Percentiles rank a stretch among this genome's conserved stretches.
Evolutionary conservation across 1,140 invertebrate species (phyloP).

Genomic region (Leptoteleia sp.): DNA sequence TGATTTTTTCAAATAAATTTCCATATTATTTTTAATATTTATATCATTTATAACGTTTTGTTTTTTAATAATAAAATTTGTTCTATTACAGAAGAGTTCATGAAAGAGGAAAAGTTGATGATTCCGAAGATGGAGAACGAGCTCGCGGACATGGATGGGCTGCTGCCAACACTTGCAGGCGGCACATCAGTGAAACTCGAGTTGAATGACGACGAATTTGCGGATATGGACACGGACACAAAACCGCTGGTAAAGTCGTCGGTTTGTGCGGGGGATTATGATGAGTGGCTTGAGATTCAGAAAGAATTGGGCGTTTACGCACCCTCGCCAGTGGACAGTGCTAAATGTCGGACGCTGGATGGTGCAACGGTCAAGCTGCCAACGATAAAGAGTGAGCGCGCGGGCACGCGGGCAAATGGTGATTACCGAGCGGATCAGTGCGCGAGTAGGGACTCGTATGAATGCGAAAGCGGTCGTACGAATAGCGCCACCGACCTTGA

Average conservation of each 20-base stretch:
- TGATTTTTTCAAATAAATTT: too few relatives aligned
- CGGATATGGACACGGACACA: slow-evolving; percentile 73
- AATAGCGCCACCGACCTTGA: slow-evolving; percentile 76
- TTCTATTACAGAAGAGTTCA: slow-evolving; percentile 74
- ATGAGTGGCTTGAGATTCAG: slow-evolving; percentile 87
- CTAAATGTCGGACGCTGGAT: slow-evolving; percentile 72
- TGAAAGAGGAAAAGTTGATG: slow-evolving; percentile 78
- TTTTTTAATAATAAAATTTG: too few relatives aligned
- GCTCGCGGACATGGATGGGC: slow-evolving; percentile 67
- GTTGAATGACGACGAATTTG: slow-evolving; percentile 74
- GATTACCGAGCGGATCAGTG: slow-evolving; percentile 69
- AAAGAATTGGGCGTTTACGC: slow-evolving; percentile 84
- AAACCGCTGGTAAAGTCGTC: slow-evolving; percentile 73
- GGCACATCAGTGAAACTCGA: slow-evolving; percentile 77
- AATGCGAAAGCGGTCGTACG: slow-evolving; percentile 67
- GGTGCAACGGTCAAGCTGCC: slow-evolving; percentile 30
- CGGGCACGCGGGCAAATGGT: slow-evolving; percentile 77
- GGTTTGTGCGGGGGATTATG: slow-evolving; percentile 81
- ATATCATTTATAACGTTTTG: too few relatives aligned
- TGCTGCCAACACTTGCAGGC: slow-evolving; percentile 64
- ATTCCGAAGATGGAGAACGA: slow-evolving; percentile 78
- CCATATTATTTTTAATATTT: too few relatives aligned
- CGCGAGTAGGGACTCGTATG: slow-evolving; percentile 61
- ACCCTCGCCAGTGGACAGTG: slow-evolving; percentile 65
- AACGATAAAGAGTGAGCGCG: slow-evolving; percentile 12